These are phyloP conservation scores for Asbolus verrucosus DNA, from an alignment of 1,140 invertebrate species.

Conservation along the genomic window DNA sequence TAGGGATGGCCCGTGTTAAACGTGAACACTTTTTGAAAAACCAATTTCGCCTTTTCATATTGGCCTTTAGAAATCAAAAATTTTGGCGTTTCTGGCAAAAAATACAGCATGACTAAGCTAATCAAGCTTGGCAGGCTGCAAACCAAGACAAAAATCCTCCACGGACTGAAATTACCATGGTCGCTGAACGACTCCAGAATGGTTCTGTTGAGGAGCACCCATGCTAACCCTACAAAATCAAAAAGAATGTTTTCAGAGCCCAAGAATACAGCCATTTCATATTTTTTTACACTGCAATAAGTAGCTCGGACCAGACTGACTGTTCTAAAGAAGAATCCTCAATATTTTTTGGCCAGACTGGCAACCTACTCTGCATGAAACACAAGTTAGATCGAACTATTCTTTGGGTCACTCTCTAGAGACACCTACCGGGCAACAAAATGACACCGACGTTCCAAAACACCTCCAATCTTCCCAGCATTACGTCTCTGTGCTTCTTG, in stretches of 20 bases:
- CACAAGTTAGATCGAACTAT: conserved; percentile 15
- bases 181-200: conserved; percentile 55
- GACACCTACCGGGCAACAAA: conserved; percentile 67
- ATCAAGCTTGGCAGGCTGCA: conserved; percentile 77
- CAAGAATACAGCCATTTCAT: conserved; percentile 32
- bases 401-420: background rate
- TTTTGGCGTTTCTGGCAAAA: conserved; percentile 86
- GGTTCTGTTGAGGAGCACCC: conserved; percentile 66
- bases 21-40: conserved; percentile 72
- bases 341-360: conserved; percentile 41
- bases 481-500: conserved; percentile 68
- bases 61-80: conserved; percentile 80
- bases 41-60: conserved; percentile 73
- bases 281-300: conserved; percentile 43
- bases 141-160: conserved; percentile 80
- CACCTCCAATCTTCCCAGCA: conserved; percentile 70
- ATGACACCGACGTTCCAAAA: conserved; percentile 73
- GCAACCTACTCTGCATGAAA: conserved; percentile 52
- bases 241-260: conserved; percentile 22
- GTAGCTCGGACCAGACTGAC: conserved; percentile 46
- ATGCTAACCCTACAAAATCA: conserved; percentile 67
- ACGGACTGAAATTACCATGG: conserved; percentile 69
- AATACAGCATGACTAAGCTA: conserved; percentile 72
- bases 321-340: conserved; percentile 37
- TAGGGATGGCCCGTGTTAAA: conserved; percentile 72